Percentiles rank a stretch among this genome's conserved stretches.
Evolutionary conservation across 2,888 invertebrate species (phyloP).

Genomic region (Epinotia nisella): DNA sequence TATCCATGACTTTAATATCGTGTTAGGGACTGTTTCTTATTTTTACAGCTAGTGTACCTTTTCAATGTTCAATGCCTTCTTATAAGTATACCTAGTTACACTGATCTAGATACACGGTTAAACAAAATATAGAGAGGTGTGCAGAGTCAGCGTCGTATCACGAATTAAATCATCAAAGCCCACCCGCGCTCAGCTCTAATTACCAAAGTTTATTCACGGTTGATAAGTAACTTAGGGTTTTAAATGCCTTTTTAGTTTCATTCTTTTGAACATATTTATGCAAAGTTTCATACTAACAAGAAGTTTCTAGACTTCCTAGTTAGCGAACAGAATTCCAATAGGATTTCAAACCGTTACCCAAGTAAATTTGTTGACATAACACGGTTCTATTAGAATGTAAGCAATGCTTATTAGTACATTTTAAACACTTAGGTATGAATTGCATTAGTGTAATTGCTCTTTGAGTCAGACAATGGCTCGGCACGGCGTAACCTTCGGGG

Average conservation of each 20-base stretch:
- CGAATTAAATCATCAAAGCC: conserved; percentile 61
- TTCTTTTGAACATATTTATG: neutral
- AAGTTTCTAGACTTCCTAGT: conserved; percentile 24
- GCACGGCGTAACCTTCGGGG: conserved; percentile 65
- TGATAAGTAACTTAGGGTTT: neutral
- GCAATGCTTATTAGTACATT: conserved; percentile 37
- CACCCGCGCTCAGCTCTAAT: conserved; percentile 70
- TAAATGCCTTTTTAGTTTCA: neutral
- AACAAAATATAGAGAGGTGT: neutral
- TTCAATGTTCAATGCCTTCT: neutral
- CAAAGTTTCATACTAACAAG: neutral
- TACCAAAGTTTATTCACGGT: conserved; percentile 23
- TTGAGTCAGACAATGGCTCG: conserved; percentile 61
- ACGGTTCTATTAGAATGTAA: conserved; percentile 28
- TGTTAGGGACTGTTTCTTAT: neutral
- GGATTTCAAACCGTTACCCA: conserved; percentile 4
- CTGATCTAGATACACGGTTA: conserved; percentile 6
- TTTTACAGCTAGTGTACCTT: neutral
- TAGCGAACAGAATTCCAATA: conserved; percentile 35
- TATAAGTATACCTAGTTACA: neutral
- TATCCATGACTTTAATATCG: neutral
- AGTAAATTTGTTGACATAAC: conserved; percentile 10
- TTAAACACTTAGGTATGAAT: conserved; percentile 54
- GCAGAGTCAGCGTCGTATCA: conserved; percentile 2
- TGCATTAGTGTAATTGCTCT: conserved; percentile 62